Conservation (phyloP, 2,113 vertebrate species). For the Microtus richardsoni region DNA sequence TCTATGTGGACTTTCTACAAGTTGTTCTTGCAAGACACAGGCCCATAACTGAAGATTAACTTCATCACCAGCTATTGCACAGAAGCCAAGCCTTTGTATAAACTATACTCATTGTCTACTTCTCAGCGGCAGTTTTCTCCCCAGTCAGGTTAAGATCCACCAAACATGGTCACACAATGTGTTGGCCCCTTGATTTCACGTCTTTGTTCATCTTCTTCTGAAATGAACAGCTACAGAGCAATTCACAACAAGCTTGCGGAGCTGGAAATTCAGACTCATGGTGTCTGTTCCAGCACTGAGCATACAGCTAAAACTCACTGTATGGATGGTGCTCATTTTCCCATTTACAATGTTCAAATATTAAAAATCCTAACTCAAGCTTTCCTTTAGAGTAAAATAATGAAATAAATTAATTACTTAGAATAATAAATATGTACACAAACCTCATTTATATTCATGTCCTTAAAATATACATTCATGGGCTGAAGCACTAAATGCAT, state of each 20-base stretch:
- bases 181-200: not conserved
- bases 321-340: not conserved
- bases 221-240: constrained; percentile 3
- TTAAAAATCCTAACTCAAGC: not conserved
- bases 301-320: not conserved
- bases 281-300: not conserved
- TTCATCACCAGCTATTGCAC: not conserved
- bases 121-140: not conserved
- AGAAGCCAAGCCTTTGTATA: not conserved
- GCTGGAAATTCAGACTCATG: not conserved
- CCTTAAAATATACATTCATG: not conserved
- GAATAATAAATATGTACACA: constrained; percentile 13
- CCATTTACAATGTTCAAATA: not conserved
- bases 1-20: not conserved
- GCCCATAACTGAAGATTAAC: not conserved
- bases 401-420: not conserved
- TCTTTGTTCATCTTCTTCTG: constrained; percentile 10
- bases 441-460: not conserved
- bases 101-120: not conserved
- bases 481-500: not conserved
- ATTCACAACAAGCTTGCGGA: not conserved
- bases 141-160: not conserved
- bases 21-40: constrained; percentile 21
- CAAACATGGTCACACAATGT: not conserved
- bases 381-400: not conserved